Base-by-base conservation (phyloP, 2,888 invertebrate species). In the Napeogenes sylphis region DNA sequence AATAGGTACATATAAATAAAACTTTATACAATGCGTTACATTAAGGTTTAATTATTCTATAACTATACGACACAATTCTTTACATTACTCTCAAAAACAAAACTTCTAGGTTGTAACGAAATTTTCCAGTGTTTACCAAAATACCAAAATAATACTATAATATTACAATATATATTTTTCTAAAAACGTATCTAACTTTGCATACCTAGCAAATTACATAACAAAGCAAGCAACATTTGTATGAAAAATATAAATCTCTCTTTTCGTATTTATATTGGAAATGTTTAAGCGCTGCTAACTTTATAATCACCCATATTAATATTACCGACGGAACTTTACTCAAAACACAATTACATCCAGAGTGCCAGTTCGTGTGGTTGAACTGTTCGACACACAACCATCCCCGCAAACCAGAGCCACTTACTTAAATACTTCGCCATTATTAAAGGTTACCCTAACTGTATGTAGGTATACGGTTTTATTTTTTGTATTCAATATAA, bases 21-120 rank as follows among this genome's bases (percentile, higher is more conserved):
- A 51, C 3, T 30, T 30, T 51, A 30, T 8, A 30, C 10, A 30
- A 51, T 10, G 51, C 10, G 51, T 51, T 30, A 30, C 51, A 51
- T 51, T n/a, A 51, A 51, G 21, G 30, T 51, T 51, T 51, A 51
- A 30, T 51, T 42, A 42, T 10, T 42, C 42, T 51, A 51, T 51
- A 21, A 51, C 30, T 30, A 30, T 51, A 51, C 51, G 30, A 51
- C 42, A 42, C 14, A 51, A 51, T 5, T 51, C 51, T 51, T 51
- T 51, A 51, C 51, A 51, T 8, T 30, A 51, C 21, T 30, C 6
- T 51, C 51, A 12, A 51, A 51, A 51, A 51, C 51, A 4, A 51
- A 51, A 51, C 10, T 51, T 51, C 21, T 51, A 51, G 5, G 47
- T 51, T 51, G 47, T 51, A 14, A 51, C 14, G 14, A 30, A 51